phyloP scores from a whole-genome alignment of 2,113 vertebrate genomes.

The Muscicapa adusta region DNA sequence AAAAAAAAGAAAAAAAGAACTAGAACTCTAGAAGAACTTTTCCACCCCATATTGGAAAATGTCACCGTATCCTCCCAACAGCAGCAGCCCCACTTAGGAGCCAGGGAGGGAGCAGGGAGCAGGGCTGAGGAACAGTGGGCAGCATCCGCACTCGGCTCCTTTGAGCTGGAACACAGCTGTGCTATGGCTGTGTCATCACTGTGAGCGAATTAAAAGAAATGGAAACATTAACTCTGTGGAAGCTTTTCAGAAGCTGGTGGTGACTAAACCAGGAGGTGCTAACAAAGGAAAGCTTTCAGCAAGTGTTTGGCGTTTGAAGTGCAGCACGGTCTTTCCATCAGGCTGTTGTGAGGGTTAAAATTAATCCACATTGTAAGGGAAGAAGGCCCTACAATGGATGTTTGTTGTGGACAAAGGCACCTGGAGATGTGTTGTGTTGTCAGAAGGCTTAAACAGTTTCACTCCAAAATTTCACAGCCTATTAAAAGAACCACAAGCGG shows the following conservation, averaged over 20 bases:
- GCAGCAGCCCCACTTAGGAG: constrained; percentile 50
- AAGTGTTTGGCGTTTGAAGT: constrained; percentile 39
- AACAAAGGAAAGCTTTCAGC: constrained; percentile 75
- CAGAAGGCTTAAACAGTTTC: constrained; percentile 13
- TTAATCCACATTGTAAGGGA: constrained; percentile 17
- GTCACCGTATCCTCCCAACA: constrained; percentile 63
- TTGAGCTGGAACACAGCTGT: constrained; percentile 75
- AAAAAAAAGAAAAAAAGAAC: background rate
- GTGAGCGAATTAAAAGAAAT: constrained; percentile 68
- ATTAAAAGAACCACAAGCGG: background rate
- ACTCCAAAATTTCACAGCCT: constrained; percentile 35
- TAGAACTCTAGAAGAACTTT: constrained; percentile 64
- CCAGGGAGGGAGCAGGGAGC: constrained; percentile 65
- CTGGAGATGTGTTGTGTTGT: constrained; percentile 47
- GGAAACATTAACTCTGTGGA: constrained; percentile 78
- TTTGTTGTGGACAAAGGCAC: constrained; percentile 35
- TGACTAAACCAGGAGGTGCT: constrained; percentile 45
- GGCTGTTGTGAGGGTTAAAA: constrained; percentile 58
- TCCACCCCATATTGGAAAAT: constrained; percentile 68
- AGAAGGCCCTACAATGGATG: background rate
- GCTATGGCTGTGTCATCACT: constrained; percentile 70
- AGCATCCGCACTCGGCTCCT: constrained; percentile 61
- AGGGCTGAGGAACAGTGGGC: constrained; percentile 67
- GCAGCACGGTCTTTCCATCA: constrained; percentile 30
- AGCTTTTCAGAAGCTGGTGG: constrained; percentile 72